phyloP scores from a whole-genome alignment of 2,888 invertebrate species.

The Lymantria monacha region DNA sequence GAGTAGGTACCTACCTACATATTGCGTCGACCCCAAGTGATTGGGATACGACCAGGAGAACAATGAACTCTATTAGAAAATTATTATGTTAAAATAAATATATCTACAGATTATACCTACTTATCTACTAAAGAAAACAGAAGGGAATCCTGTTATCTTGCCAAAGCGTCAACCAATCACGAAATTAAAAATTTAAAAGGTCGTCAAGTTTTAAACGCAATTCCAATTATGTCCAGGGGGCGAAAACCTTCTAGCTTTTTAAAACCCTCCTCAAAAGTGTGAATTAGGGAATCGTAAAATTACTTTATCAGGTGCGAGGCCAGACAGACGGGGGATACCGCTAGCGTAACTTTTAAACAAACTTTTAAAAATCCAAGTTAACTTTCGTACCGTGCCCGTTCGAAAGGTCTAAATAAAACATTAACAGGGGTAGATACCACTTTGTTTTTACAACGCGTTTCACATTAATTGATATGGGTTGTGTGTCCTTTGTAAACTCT shows the following conservation, averaged over 20 bases:
- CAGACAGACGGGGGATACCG: conserved; percentile 59
- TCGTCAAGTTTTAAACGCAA: conserved; percentile 56
- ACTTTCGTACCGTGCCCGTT: conserved; percentile 56
- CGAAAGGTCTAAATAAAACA: conserved; percentile 67
- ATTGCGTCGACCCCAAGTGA: too few relatives aligned
- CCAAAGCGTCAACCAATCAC: conserved; percentile 14
- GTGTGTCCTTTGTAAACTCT: conserved; percentile 47
- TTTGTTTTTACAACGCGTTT: conserved; percentile 61
- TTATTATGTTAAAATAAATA: too few relatives aligned
- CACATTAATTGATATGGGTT: conserved; percentile 73
- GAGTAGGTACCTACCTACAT: too few relatives aligned
- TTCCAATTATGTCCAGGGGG: conserved; percentile 60
- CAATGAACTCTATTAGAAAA: too few relatives aligned
- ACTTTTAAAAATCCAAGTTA: conserved; percentile 81
- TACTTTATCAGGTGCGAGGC: conserved; percentile 75
- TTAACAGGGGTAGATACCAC: conserved; percentile 53
- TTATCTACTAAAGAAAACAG: conserved; percentile 1
- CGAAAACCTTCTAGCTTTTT: conserved; percentile 64
- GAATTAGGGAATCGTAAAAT: conserved; percentile 77
- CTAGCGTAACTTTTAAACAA: conserved; percentile 63
- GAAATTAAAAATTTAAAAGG: conserved; percentile 58
- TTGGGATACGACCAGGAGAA: too few relatives aligned
- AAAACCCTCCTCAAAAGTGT: conserved; percentile 76
- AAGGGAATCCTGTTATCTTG: conserved; percentile 16
- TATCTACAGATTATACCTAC: too few relatives aligned